These are phyloP conservation scores for Falcaria lacertinaria DNA, from an alignment of 2,888 invertebrate species.

Conservation along the genomic window DNA sequence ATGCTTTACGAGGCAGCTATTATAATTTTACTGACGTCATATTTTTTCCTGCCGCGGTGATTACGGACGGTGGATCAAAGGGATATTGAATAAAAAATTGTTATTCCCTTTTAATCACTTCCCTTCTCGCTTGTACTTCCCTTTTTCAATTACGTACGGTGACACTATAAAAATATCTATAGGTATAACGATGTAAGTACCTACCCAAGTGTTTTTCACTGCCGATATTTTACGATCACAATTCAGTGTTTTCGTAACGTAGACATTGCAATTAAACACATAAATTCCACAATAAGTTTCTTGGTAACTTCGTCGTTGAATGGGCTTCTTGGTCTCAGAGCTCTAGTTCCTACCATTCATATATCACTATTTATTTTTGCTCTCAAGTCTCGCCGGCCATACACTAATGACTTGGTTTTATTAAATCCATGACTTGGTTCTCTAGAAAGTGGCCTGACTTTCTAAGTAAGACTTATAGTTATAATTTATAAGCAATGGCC, in stretches of 20 bases:
- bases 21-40: constrained; percentile 76
- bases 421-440: neutral
- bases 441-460: neutral
- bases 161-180: constrained; percentile 40
- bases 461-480: neutral
- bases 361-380: neutral
- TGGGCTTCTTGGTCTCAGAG: too few relatives aligned
- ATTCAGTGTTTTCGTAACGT: too few relatives aligned
- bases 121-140: constrained; percentile 48
- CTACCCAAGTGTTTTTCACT: too few relatives aligned
- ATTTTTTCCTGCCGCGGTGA: constrained; percentile 66
- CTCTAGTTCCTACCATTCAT: too few relatives aligned
- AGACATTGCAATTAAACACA: too few relatives aligned
- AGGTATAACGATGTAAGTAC: too few relatives aligned
- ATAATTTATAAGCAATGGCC: neutral
- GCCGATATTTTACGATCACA: too few relatives aligned
- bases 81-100: constrained; percentile 61
- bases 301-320: too few relatives aligned
- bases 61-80: constrained; percentile 69
- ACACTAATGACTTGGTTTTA: neutral
- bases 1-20: constrained; percentile 73
- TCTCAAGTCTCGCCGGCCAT: neutral
- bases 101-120: constrained; percentile 76
- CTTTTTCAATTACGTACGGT: constrained; percentile 53
- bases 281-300: too few relatives aligned